These are phyloP conservation scores for Parochlus steinenii DNA, from an alignment of 2,888 invertebrate species.

Conservation along the genomic window DNA sequence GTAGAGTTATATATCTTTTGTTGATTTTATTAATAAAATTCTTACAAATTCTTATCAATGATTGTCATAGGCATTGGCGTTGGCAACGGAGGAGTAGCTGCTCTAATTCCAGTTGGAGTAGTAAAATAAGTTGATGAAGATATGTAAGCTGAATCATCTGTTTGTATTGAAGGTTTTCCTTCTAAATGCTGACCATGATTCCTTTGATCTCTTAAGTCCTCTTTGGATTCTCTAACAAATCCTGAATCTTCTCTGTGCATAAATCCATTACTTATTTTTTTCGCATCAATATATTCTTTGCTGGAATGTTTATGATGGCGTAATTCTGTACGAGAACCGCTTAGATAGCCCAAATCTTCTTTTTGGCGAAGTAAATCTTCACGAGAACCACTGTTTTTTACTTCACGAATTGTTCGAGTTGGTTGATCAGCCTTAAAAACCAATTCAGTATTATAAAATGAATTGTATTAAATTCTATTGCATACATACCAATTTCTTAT, in stretches of 20 bases:
- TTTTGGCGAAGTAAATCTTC: constrained; percentile 19
- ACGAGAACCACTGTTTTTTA: constrained; percentile 18
- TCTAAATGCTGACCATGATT: constrained; percentile 33
- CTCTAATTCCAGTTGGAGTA: constrained; percentile 26
- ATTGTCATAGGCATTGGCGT: too few species aligned
- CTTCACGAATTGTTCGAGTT: too few species aligned
- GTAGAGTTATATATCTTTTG: too few species aligned
- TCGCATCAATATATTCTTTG: constrained; percentile 14
- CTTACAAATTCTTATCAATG: too few species aligned
- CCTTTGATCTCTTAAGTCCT: constrained; percentile 19
- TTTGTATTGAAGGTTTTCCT: constrained; percentile 34
- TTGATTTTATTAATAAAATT: too few species aligned
- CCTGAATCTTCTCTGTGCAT: constrained; percentile 21
- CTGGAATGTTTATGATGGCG: constrained; percentile 19
- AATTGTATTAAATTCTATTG: too few species aligned
- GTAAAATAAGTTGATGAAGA: constrained; percentile 40
- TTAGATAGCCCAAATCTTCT: constrained; percentile 21
- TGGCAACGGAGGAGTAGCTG: constrained; percentile 14
- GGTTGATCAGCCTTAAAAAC: too few species aligned
- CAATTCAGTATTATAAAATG: too few species aligned
- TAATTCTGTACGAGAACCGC: constrained; percentile 22
- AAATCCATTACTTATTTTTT: constrained; percentile 14
- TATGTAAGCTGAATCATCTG: constrained; percentile 39
- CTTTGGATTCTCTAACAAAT: constrained; percentile 20
- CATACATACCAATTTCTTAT: too few species aligned